Evolutionary conservation across 2,888 invertebrate genomes (phyloP).

Genomic region (Phortica magna): DNA sequence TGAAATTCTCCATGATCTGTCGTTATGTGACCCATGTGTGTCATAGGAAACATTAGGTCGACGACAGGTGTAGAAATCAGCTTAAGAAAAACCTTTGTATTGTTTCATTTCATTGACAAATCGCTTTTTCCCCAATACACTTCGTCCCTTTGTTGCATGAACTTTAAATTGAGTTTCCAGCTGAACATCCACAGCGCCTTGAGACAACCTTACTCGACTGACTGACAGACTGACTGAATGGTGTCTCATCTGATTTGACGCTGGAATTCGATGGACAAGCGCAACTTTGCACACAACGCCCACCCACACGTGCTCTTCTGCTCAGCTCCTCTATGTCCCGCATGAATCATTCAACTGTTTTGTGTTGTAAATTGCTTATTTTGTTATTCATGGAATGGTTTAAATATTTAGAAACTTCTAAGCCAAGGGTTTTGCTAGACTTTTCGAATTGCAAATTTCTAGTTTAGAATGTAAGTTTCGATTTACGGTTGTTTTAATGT

Average conservation of each 20-base stretch:
- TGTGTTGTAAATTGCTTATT: slow-evolving; percentile 26
- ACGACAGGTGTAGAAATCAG: neutral
- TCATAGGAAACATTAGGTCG: slow-evolving; percentile 1
- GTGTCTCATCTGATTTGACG: neutral
- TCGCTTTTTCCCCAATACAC: neutral
- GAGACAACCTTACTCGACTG: neutral
- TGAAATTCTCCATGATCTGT: neutral
- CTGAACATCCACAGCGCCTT: neutral
- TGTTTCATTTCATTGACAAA: slow-evolving; percentile 19
- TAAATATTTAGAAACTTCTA: slow-evolving; percentile 31
- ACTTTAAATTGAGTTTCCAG: slow-evolving; percentile 35
- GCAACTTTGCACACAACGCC: neutral
- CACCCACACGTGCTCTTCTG: neutral
- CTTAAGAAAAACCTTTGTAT: neutral
- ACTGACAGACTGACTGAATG: neutral
- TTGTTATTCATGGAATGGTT: slow-evolving; percentile 40
- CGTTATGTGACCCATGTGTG: slow-evolving; percentile 27
- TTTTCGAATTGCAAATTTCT: neutral
- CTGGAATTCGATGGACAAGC: slow-evolving; percentile 19
- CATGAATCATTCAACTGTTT: neutral
- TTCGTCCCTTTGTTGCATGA: neutral
- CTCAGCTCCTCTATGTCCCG: neutral
- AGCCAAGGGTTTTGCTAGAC: neutral
- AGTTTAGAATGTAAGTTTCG: neutral
- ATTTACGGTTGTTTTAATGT: neutral